Percentiles rank a stretch among this genome's conserved stretches.
These are phyloP conservation scores for Argentina silus DNA, from an alignment of 2,797 vertebrate genomes.

Conservation along the genomic window DNA sequence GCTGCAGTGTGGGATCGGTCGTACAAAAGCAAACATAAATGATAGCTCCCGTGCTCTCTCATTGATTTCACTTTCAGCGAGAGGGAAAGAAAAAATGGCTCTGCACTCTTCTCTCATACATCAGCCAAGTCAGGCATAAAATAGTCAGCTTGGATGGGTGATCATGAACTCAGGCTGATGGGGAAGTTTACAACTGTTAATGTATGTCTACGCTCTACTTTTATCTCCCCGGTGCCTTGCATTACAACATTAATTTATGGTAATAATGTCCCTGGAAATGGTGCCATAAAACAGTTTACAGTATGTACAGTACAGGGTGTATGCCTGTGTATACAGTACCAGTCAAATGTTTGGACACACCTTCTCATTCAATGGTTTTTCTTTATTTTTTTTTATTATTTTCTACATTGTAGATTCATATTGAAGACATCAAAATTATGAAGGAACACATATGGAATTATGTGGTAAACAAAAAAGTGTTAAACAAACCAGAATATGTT, in stretches of 20 bases:
- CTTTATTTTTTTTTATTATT: no score
- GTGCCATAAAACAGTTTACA: conserved; percentile 23
- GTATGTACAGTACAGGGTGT: conserved; percentile 11
- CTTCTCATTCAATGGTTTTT: no score
- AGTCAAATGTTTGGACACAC: no score
- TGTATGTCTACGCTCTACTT: conserved; percentile 55
- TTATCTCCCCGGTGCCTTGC: conserved; percentile 50
- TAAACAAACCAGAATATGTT: no score
- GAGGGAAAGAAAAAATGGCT: conserved; percentile 29
- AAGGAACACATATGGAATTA: no score
- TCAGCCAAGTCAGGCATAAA: conserved; percentile 70
- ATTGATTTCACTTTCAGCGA: conserved; percentile 48
- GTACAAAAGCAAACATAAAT: conserved; percentile 49
- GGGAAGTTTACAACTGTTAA: conserved; percentile 65
- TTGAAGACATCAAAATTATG: no score
- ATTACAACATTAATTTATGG: conserved; percentile 63
- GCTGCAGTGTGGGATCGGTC: conserved; percentile 20
- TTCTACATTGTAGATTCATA: no score
- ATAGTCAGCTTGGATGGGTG: conserved; percentile 72
- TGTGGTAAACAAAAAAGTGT: no score
- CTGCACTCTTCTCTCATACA: conserved; percentile 53
- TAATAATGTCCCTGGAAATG: conserved; percentile 60
- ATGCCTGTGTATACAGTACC: conserved; percentile 37
- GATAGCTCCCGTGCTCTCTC: conserved; percentile 50
- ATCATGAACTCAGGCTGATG: conserved; percentile 69